These are phyloP conservation scores for Rhopilema esculentum DNA, from an alignment of 30 jellyfish, hydroid and myxozoan genomes.

Conservation along the genomic window DNA sequence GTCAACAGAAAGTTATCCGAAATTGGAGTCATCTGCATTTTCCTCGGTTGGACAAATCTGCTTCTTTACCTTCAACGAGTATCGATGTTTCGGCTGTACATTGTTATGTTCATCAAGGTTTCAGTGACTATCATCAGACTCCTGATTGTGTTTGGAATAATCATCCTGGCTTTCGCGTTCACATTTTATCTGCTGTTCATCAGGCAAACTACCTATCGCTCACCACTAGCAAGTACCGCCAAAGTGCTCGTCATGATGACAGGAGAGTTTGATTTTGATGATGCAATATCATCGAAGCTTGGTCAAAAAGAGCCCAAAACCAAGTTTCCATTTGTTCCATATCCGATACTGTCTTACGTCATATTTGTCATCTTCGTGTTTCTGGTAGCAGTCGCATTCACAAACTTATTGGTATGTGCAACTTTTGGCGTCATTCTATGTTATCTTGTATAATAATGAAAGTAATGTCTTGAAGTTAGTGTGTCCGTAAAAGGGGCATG, in stretches of 20 bases:
- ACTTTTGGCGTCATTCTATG: not conserved
- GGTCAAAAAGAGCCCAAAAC: conserved; percentile 28
- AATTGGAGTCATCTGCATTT: conserved; percentile 64
- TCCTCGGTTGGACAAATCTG: conserved; percentile 72
- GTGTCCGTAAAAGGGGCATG: too few relatives aligned
- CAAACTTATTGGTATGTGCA: conserved; percentile 42
- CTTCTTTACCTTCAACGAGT: conserved; percentile 67
- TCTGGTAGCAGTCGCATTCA: conserved; percentile 51
- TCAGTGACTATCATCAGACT: conserved; percentile 58
- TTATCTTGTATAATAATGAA: too few relatives aligned
- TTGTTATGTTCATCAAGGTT: conserved; percentile 74
- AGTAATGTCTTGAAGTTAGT: too few relatives aligned
- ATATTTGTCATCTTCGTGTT: conserved; percentile 27
- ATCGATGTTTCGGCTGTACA: conserved; percentile 61
- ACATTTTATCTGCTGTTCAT: conserved; percentile 61
- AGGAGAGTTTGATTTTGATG: conserved; percentile 74
- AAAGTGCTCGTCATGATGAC: conserved; percentile 74
- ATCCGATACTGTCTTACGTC: conserved; percentile 25
- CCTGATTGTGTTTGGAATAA: conserved; percentile 51
- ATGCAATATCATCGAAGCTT: conserved; percentile 39
- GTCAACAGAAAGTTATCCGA: conserved; percentile 20
- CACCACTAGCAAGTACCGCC: conserved; percentile 42
- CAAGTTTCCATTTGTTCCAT: conserved; percentile 43
- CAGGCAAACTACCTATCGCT: conserved; percentile 48
- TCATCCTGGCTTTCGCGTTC: conserved; percentile 59